Evolutionary conservation across 2,113 vertebrate genomes (phyloP).

Genomic region (Phylloscopus trochiloides): DNA sequence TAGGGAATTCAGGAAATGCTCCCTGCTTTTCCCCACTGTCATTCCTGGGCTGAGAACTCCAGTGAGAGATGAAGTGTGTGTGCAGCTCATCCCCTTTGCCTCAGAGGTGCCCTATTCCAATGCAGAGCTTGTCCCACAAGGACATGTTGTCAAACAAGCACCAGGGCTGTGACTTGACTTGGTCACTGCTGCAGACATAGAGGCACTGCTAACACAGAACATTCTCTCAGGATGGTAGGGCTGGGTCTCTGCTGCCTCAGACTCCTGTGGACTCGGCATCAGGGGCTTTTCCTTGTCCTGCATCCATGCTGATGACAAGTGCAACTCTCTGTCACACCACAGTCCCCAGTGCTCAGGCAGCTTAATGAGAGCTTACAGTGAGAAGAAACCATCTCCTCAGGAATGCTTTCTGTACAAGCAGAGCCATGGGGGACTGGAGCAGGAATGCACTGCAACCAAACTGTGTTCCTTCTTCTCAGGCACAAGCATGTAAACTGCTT

Average conservation of each 20-base stretch:
- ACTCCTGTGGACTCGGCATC: rapidly evolving
- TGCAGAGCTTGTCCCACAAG: background rate
- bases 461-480: background rate
- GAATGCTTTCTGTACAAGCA: background rate
- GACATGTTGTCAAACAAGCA: rapidly evolving
- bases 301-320: rapidly evolving
- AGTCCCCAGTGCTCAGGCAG: background rate
- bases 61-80: background rate
- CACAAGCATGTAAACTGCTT: background rate
- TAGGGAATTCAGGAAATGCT: background rate
- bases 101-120: background rate
- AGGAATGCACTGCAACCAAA: background rate
- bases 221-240: background rate
- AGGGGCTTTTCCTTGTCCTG: background rate
- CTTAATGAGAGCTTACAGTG: background rate
- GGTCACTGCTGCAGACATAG: rapidly evolving
- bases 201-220: background rate
- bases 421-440: background rate
- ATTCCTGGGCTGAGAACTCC: background rate
- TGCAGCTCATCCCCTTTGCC: background rate
- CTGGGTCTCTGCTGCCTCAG: background rate
- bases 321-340: rapidly evolving
- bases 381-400: background rate
- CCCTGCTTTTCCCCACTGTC: background rate
- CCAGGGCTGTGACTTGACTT: rapidly evolving